These are phyloP conservation scores for Pycnonotus jocosus DNA, from an alignment of 2,113 vertebrate genomes.

Conservation along the genomic window DNA sequence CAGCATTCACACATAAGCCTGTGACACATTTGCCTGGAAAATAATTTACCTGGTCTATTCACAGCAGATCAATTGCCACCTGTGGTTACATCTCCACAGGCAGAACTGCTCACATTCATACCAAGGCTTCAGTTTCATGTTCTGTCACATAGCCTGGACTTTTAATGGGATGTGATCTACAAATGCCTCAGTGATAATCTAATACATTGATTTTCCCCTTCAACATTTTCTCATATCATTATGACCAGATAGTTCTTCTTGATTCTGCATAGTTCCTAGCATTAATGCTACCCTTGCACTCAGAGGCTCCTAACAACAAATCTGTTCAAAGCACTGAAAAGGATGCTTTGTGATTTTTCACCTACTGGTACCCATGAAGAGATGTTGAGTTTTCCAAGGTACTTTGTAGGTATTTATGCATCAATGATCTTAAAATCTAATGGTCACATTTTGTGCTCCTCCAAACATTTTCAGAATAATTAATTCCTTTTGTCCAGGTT, in stretches of 20 bases:
- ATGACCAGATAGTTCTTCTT: neutral
- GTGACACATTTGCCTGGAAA: neutral
- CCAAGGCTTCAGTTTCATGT: neutral
- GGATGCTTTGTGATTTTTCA: neutral
- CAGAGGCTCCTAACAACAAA: neutral
- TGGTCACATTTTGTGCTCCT: neutral
- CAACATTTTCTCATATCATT: neutral
- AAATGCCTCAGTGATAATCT: neutral
- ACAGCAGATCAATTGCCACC: neutral
- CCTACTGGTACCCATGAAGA: neutral
- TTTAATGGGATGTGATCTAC: neutral
- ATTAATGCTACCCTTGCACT: neutral
- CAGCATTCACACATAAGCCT: neutral
- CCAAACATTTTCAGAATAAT: rapidly evolving
- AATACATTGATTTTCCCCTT: neutral
- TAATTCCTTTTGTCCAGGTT: neutral
- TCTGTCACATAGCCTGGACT: neutral
- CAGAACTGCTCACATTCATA: neutral
- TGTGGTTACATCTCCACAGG: neutral
- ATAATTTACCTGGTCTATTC: neutral
- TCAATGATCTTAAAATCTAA: neutral
- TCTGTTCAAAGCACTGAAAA: neutral
- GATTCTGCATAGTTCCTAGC: neutral
- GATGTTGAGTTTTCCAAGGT: neutral
- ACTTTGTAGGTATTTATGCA: neutral